Base-by-base conservation (phyloP, 1,140 invertebrate genomes). In the Laupala kohalensis region DNA sequence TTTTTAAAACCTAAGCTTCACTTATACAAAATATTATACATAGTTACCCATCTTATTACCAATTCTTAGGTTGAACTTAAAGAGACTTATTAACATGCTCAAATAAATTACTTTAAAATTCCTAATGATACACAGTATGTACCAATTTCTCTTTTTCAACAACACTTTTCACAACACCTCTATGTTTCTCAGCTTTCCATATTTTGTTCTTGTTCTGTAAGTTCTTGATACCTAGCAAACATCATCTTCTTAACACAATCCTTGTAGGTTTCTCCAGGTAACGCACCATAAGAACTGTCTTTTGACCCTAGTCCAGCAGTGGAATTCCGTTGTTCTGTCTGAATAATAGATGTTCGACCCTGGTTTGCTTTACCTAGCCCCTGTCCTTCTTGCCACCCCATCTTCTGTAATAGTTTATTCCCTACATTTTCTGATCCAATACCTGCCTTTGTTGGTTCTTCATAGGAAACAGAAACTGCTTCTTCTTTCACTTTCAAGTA, bases 341-440 rank as follows among this genome's bases (percentile, higher is more conserved):
- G 90, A 73, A 97, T 93, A 67, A 96, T 95, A 67, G 90, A 92
- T 6, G 93, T 93, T 76, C 94, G 86, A n/a, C 96, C 96, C 83
- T 98, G 96, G 78, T 95, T 94, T 30, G 86, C 85, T 79, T 92
- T 94, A 5, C 97, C 97, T 13, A 99, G 82, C 0, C 97, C 97
- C 86, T 94, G 89, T 1, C 97, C 97, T 80, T 96, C 93, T 6
- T 89, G 92, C 97, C 97, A 99, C 0, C 97, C 97, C 97, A 99
- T 99, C 82, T 96, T 98, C 81, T 98, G 95, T 64, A 99, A 80
- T 76, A 99, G 83, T 80, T 93, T 92, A 81, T 91, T 97, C 2
- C 95, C 95, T 75, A 96, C 90, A 80, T 95, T 96, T 73, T 92
- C 91, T 0, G 90, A 89, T 19, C 92, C 91, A 67, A 97, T 94